phyloP scores from a whole-genome alignment of 1,140 invertebrate species.

The Leptopilina clavipes region DNA sequence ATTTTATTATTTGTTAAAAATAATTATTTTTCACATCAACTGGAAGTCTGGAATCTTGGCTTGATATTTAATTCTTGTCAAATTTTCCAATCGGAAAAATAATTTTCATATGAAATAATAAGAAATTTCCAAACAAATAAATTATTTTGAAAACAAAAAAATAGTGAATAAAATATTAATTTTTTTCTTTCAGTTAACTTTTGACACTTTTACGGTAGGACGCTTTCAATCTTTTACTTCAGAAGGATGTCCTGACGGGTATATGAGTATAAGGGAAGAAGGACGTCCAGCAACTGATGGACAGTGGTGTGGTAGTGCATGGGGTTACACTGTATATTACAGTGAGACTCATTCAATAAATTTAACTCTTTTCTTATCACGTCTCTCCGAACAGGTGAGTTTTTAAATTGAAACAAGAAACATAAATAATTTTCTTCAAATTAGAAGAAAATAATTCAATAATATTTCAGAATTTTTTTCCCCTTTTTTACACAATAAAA shows the following conservation, averaged over 20 bases:
- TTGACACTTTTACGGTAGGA: slow-evolving; percentile 85
- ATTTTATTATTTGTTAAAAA: too few relatives aligned
- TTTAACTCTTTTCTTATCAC: slow-evolving; percentile 82
- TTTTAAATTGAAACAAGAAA: background rate
- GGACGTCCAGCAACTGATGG: slow-evolving; percentile 83
- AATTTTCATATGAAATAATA: background rate
- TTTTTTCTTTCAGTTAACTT: slow-evolving; percentile 78
- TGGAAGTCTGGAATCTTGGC: too few relatives aligned
- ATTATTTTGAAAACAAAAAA: slow-evolving; percentile 2
- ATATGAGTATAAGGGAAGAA: slow-evolving; percentile 85
- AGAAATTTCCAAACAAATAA: too few relatives aligned
- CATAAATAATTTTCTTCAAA: background rate
- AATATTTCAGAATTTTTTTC: too few relatives aligned
- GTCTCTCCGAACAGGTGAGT: slow-evolving; percentile 82
- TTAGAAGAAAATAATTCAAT: too few relatives aligned
- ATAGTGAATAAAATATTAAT: background rate
- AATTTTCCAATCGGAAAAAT: too few relatives aligned
- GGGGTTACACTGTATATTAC: slow-evolving; percentile 90
- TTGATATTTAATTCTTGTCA: too few relatives aligned
- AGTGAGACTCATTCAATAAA: slow-evolving; percentile 87
- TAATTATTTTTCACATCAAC: too few relatives aligned
- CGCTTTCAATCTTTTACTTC: slow-evolving; percentile 84
- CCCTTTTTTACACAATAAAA: too few relatives aligned
- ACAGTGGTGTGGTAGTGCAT: slow-evolving; percentile 88
- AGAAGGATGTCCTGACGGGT: slow-evolving; percentile 87